Base-by-base conservation (phyloP, 2,888 invertebrate genomes). In the Parapristionchus giblindavisi region DNA sequence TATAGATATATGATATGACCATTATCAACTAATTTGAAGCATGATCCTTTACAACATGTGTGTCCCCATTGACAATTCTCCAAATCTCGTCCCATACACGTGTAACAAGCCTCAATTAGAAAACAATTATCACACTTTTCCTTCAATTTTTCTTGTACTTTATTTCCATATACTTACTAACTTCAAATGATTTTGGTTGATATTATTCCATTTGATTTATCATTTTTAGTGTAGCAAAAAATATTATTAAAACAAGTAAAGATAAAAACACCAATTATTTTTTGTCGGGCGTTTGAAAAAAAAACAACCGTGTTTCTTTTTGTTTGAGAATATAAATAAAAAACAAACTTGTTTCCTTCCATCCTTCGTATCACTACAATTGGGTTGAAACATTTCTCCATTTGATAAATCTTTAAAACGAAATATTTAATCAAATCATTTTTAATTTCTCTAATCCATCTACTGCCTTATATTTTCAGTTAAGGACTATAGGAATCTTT, bases 11-110 rank as follows among this genome's bases (percentile, higher is more conserved):
- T 14, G 32, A 32, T 29, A 27, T n/a, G 43, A 81, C 83, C 78
- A 61, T 76, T 75, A 73, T 84, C 84, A 40, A 82, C 78, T n/a
- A 84, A 77, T 71, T 84, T 84, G 78, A 80, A 84, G 76, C 84
- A 84, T 17, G 81, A 79, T 65, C 84, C 84, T 58, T 80, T 78
- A 76, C 85, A 85, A 76, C 85, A 85, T n/a, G 81, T 78, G 17
- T 77, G 70, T 29, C 84, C 85, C 24, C 75, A 78, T n/a, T 77
- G 63, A 72, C 85, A 85, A 74, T 84, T 83, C 60, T 80, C 80
- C 79, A 79, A 56, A 71, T 85, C 84, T 40, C 85, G 75, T 27
- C 85, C 85, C 81, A 85, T 81, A 72, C 85, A 77, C 8, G 75
- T 73, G 56, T 76, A 77, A 48, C 72, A 72, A 14, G 72, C 11